phyloP scores from a whole-genome alignment of 2,797 vertebrate species.

The Tamandua tetradactyla region DNA sequence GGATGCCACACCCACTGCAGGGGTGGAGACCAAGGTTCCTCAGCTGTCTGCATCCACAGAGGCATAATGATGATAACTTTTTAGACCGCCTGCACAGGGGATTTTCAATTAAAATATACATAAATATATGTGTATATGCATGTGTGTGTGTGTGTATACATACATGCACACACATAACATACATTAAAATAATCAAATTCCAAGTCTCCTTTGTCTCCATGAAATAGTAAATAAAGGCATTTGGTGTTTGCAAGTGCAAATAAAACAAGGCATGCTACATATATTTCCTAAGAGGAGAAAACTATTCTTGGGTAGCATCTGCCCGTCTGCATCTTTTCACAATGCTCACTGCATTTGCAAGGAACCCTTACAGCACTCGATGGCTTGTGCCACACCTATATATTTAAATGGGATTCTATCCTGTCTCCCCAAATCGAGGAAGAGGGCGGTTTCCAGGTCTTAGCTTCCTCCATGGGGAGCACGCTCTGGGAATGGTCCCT shows the following conservation, averaged over 20 bases:
- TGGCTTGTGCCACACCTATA: neutral
- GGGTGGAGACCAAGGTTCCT: neutral
- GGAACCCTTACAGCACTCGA: neutral
- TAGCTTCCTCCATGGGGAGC: fast-evolving
- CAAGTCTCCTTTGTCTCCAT: slow-evolving; percentile 32
- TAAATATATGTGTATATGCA: too few relatives aligned
- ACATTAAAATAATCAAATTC: neutral
- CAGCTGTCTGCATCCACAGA: neutral
- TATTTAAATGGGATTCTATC: neutral
- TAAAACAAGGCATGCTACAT: slow-evolving; percentile 34
- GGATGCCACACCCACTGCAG: too few relatives aligned
- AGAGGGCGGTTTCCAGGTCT: neutral
- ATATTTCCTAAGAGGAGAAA: slow-evolving; percentile 26
- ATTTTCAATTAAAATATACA: neutral
- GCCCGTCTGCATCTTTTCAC: neutral
- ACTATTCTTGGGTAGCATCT: slow-evolving; percentile 35
- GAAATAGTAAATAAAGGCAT: slow-evolving; percentile 70
- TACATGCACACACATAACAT: neutral
- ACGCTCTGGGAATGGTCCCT: neutral
- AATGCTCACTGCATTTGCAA: neutral
- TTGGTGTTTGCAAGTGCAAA: slow-evolving; percentile 67
- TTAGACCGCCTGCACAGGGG: fast-evolving
- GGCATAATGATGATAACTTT: neutral
- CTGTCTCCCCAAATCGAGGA: neutral
- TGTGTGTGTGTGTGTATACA: too few relatives aligned